Evolutionary conservation across 2,113 vertebrate species (phyloP), one percentile per base, ranked within the genome.

Genomic region (Odontophorus gujanensis): DNA sequence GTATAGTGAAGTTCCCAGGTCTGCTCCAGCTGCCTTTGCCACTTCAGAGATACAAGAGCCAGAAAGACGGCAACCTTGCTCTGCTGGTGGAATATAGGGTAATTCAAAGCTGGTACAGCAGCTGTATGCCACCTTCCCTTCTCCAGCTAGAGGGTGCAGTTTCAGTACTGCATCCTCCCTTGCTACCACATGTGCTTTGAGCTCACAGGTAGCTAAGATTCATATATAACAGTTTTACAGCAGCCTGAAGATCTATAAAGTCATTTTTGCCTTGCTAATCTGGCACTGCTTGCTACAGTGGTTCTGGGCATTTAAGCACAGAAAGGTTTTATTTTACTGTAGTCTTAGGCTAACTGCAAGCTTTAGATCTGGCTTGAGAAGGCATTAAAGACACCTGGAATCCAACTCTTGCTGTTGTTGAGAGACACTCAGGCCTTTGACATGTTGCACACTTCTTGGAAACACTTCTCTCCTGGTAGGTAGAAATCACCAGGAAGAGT

Each of bases 371-470:
- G 82, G 63, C 85, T 75, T 89, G 82, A 80, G 91, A 92, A 94
- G 40, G 30, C 87, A 92, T 91, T 93, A 59, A 24, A 82, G 40
- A 82, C 89, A 93, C 85, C 84, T 93, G 91, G 87, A 96, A 91
- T 51, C 34, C 0, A 10, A 71, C 42, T 53, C 81, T 85, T 6
- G 4, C 17, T 34, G 32, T 89, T 4, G 0, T 47, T 74, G 38
- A 13, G 47, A 92, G 38, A 17, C 1, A 1, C 0, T 0, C 61
- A 91, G 71, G 21, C 55, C 63, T 71, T 82, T 6, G 1, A 50
- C 0, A 0, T 73, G 58, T 34, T 91, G 59, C 1, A 1, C 32
- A 30, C 55, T 77, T 59, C 75, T n/a, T 63, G 68, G 91, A 91
- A 91, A 87, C 68, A 14, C 11, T 0, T 0, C 20, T 82, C 43